Conservation (phyloP, 2,113 vertebrate species). For the Lasiurus cinereus region DNA sequence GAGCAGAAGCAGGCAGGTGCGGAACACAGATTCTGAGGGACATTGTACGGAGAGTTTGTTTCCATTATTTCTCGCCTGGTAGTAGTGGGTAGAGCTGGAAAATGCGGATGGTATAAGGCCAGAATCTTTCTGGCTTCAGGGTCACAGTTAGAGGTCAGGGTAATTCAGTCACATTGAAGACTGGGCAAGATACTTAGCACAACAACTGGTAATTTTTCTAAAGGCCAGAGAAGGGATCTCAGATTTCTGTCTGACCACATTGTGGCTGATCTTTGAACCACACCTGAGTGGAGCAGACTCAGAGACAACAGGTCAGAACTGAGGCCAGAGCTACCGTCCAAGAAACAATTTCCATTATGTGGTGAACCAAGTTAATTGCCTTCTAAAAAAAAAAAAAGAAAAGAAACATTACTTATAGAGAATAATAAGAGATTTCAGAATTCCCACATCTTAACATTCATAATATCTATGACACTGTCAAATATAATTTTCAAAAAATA, state of each 20-base stretch:
- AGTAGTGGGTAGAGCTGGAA: accelerated
- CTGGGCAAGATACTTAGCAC: accelerated
- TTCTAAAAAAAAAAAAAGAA: background rate
- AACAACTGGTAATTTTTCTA: background rate
- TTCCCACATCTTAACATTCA: background rate
- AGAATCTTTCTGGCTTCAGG: background rate
- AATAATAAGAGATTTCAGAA: background rate
- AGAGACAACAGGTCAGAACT: background rate
- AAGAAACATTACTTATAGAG: background rate
- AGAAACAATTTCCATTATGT: background rate
- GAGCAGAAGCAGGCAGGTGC: background rate
- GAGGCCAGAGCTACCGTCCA: background rate
- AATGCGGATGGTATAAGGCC: accelerated
- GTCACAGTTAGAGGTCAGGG: background rate
- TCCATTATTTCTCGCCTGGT: accelerated
- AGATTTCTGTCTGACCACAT: background rate
- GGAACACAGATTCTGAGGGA: background rate
- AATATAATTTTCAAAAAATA: background rate
- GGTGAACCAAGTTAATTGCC: background rate
- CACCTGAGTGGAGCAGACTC: background rate
- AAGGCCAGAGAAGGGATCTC: background rate
- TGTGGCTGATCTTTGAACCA: background rate
- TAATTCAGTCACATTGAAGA: background rate
- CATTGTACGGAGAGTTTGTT: accelerated
- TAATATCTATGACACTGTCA: background rate